Evolutionary conservation across 1,140 invertebrate species (phyloP), one percentile per base, ranked within the genome.

Genomic region (Caenorhabditis briggsae): DNA sequence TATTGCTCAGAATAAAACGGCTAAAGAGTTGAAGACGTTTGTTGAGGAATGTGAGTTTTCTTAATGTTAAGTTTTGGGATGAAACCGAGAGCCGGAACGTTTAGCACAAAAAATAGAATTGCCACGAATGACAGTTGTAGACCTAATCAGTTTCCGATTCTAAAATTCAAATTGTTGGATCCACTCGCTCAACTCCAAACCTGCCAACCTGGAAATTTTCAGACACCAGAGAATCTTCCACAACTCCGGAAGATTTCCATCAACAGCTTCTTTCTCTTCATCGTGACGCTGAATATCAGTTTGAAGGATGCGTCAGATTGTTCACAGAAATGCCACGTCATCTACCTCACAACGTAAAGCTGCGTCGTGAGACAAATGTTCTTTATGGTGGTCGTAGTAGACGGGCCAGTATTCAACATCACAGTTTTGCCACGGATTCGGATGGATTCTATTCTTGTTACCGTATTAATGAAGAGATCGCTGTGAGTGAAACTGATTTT

Each of bases 271-370:
- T 61, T 14, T 23, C 59, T 25, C 59, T 61, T 2, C 59, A 61
- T 25, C 2, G 11, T 61, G 59, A 61, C 1, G 20, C 59, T 2
- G 59, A 61, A 61, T 18, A 12, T 25, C 23, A 33, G 2, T 78
- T 78, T 20, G 70, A 78, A 8, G 70, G 70, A 23, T 50, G 46
- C 12, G 70, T 78, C n/a, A 46, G 70, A 46, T 20, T 78, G 20
- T 78, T 78, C n/a, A 78, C 70, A 12, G 70, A 78, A 78, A 6
- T 78, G 46, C 70, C 70, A 50, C 43, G 20, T 23, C 70, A 78
- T 78, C 33, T 78, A 12, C 59, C 6, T 2, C n/a, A 50, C n/a
- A 78, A 78, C n/a, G 46, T 18, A 7, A n/a, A 53, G 0, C 11
- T 50, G 7, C 46, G 43, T 23, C 16, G 43, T 18, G 8, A 16